Conservation (phyloP, 2,888 invertebrate genomes). For the Phaedon cochleariae region DNA sequence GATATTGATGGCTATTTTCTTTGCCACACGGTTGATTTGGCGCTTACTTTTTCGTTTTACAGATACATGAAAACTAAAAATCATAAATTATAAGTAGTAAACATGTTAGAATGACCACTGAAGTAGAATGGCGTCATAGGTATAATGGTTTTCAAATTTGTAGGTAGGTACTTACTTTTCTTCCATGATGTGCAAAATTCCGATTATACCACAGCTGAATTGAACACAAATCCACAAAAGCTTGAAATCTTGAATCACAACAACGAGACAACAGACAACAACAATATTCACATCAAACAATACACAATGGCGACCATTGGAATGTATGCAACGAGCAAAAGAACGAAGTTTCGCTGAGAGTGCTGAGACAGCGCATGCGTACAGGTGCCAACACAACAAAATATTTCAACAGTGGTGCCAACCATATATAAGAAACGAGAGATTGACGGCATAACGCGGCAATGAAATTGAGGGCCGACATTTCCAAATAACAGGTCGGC, state of each 20-base stretch:
- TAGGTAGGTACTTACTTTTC: not conserved
- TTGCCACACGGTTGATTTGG: slow-evolving; percentile 6
- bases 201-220: not conserved
- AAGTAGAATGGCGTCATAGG: not conserved
- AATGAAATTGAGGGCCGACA: slow-evolving; percentile 12
- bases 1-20: slow-evolving; percentile 4
- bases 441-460: not conserved
- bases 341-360: no score
- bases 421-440: not conserved
- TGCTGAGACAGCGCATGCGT: no score
- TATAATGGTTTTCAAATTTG: not conserved
- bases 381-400: not conserved
- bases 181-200: no score
- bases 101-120: not conserved
- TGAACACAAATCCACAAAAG: not conserved
- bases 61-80: not conserved
- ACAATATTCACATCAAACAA: no score
- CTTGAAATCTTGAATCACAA: not conserved
- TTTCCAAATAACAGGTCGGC: slow-evolving; percentile 11
- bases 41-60: slow-evolving; percentile 2
- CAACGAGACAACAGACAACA: not conserved
- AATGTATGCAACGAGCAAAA: no score
- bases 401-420: not conserved
- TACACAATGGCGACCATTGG: no score
- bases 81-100: not conserved